phyloP scores from a whole-genome alignment of 2,797 vertebrate species.

The Acomys russatus region DNA sequence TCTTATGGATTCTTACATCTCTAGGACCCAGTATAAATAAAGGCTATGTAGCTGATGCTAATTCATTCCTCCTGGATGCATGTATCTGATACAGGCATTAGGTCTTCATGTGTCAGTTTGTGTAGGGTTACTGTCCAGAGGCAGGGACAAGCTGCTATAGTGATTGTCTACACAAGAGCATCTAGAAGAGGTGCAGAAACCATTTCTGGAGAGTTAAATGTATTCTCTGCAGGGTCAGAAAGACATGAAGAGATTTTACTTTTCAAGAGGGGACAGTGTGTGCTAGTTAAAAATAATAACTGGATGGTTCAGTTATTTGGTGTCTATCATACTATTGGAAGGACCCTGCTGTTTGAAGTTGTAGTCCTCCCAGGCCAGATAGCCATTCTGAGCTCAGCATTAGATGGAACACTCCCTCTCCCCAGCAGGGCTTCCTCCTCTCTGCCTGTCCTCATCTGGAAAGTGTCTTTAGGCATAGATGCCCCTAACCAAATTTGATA shows the following conservation, averaged over 20 bases:
- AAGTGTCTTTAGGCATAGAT: too few species aligned
- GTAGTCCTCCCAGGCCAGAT: too few species aligned
- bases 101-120: neutral
- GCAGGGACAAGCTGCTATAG: too few species aligned
- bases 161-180: neutral
- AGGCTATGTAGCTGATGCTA: neutral
- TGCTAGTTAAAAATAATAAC: neutral
- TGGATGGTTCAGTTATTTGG: slow-evolving; percentile 57
- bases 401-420: too few species aligned
- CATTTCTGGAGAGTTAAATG: neutral
- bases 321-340: too few species aligned
- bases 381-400: too few species aligned
- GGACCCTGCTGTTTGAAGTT: too few species aligned
- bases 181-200: rapidly evolving
- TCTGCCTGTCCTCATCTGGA: too few species aligned
- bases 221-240: neutral
- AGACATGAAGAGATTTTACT: slow-evolving; percentile 50
- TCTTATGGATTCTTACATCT: neutral
- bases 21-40: neutral
- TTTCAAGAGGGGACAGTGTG: slow-evolving; percentile 11
- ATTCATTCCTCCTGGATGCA: neutral
- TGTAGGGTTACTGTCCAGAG: neutral
- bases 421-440: too few species aligned
- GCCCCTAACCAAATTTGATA: too few species aligned
- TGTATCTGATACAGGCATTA: neutral